phyloP scores from a whole-genome alignment of 2,888 invertebrate genomes.

The Pterobdella sp. region DNA sequence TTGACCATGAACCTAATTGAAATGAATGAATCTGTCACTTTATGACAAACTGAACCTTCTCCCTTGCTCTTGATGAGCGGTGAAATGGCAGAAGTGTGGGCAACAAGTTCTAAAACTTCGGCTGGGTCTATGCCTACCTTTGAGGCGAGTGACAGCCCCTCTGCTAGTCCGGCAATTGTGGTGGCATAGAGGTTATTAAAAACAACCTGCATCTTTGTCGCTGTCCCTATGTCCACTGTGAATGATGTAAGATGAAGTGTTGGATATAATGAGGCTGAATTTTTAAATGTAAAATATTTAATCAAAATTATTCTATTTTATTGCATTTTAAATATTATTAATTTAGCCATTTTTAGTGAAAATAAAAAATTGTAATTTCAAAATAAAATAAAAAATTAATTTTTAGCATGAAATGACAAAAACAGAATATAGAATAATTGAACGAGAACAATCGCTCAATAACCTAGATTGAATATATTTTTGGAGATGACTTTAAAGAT shows the following conservation, averaged over 20 bases:
- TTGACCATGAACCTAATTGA: no score
- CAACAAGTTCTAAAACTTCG: slow-evolving; percentile 26
- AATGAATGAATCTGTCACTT: not conserved
- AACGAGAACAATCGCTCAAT: not conserved
- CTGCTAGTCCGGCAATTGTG: slow-evolving; percentile 22
- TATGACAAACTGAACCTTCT: not conserved
- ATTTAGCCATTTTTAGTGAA: no score
- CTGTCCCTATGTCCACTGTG: slow-evolving; percentile 22
- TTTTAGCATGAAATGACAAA: not conserved
- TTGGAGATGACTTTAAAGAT: slow-evolving; percentile 22
- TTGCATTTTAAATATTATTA: no score
- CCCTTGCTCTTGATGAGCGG: slow-evolving; percentile 20
- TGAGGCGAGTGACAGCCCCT: slow-evolving; percentile 24
- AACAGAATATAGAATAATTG: not conserved
- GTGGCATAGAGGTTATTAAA: slow-evolving; percentile 23
- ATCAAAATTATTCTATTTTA: no score
- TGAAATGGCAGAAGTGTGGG: slow-evolving; percentile 21
- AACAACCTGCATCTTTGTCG: slow-evolving; percentile 26
- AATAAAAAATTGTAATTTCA: not conserved
- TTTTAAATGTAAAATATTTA: no score
- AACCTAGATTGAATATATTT: slow-evolving; percentile 26
- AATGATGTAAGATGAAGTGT: not conserved
- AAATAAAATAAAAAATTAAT: not conserved
- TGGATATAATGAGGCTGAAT: no score
- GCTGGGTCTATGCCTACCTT: slow-evolving; percentile 25